These are phyloP conservation scores for Diuraphis noxia DNA, from an alignment of 1,140 invertebrate genomes.

Conservation along the genomic window DNA sequence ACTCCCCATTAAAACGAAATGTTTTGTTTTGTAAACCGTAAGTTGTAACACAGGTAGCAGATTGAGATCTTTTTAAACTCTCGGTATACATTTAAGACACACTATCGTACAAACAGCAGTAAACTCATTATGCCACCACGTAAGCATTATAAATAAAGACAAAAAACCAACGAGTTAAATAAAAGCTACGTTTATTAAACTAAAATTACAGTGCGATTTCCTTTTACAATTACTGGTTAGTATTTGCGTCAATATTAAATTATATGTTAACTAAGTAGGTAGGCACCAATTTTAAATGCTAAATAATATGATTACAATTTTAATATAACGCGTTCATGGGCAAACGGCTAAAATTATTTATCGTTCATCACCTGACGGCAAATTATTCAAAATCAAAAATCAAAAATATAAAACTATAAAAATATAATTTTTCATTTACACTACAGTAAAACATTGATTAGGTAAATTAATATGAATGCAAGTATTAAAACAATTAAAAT, in stretches of 20 bases:
- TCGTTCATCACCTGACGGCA: neutral
- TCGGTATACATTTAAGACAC: neutral
- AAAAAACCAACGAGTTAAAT: neutral
- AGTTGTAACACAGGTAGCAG: neutral
- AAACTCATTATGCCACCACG: neutral
- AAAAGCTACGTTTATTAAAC: neutral
- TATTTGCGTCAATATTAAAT: neutral
- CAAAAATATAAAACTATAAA: neutral
- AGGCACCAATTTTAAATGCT: neutral
- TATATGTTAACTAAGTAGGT: conserved; percentile 13
- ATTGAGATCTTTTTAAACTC: neutral
- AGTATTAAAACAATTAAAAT: neutral
- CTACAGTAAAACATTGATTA: neutral
- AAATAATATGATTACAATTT: neutral
- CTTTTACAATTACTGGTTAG: neutral
- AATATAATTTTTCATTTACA: neutral
- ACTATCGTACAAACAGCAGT: neutral
- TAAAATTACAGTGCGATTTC: neutral
- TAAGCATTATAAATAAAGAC: neutral
- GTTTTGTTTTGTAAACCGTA: neutral
- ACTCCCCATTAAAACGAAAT: neutral
- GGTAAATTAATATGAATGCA: neutral
- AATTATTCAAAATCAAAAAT: neutral
- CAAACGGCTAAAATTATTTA: conserved; percentile 18
- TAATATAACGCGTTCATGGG: neutral